Evolutionary conservation across 2,888 invertebrate genomes (phyloP).

Genomic region (Drosophila mimica): DNA sequence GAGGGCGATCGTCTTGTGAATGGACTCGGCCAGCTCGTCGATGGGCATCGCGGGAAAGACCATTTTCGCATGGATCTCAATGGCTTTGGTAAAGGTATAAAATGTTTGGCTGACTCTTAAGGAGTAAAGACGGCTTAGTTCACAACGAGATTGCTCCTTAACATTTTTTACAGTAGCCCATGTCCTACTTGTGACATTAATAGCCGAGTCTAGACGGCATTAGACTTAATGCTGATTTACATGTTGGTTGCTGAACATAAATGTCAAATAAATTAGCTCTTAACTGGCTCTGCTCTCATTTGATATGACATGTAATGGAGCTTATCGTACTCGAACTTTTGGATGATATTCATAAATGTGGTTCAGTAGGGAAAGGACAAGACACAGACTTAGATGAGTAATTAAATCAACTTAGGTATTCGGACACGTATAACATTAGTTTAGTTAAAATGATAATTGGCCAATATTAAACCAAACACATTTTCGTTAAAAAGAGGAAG

Average conservation of each 20-base stretch:
- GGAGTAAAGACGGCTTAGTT: slow-evolving; percentile 2
- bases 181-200: slow-evolving; percentile 36
- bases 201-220: slow-evolving; percentile 16
- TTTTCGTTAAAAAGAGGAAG: neutral
- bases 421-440: neutral
- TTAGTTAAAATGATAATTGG: too few species aligned
- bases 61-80: slow-evolving; percentile 89
- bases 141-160: slow-evolving; percentile 3
- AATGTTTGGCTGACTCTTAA: slow-evolving; percentile 5
- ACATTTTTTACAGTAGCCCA: slow-evolving; percentile 16
- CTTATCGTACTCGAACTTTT: slow-evolving; percentile 10
- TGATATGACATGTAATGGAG: slow-evolving; percentile 20
- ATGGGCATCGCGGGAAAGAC: slow-evolving; percentile 90
- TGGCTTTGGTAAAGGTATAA: slow-evolving; percentile 89
- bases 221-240: slow-evolving; percentile 10
- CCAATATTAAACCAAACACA: too few species aligned
- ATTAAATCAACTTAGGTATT: neutral
- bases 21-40: slow-evolving; percentile 92
- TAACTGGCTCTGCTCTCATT: slow-evolving; percentile 26
- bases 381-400: neutral
- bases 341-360: neutral
- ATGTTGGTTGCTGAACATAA: slow-evolving; percentile 32
- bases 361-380: neutral
- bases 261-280: slow-evolving; percentile 45
- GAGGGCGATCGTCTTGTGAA: slow-evolving; percentile 87